Percentiles rank a stretch among this genome's conserved stretches.
Evolutionary conservation across 2,888 invertebrate species (phyloP).

Genomic region (Amphipoea oculea): DNA sequence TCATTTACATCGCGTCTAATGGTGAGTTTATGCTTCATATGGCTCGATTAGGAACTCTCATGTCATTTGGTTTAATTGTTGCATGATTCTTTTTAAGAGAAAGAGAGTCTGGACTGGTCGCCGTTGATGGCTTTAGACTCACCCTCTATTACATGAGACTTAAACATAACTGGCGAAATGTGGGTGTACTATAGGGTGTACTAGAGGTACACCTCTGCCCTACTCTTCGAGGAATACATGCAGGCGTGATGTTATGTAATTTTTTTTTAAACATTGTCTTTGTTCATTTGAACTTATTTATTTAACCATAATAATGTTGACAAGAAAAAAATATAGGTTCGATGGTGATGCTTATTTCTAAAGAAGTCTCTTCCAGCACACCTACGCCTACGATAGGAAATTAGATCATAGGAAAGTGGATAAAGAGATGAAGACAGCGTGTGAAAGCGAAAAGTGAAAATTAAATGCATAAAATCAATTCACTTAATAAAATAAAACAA

Average conservation of each 20-base stretch:
- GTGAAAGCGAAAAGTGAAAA: not conserved
- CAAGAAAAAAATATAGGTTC: no score
- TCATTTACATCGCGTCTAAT: slow-evolving; percentile 18
- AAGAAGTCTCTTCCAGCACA: not conserved
- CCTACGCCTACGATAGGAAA: no score
- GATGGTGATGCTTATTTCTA: not conserved
- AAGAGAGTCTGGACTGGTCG: not conserved
- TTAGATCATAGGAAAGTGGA: not conserved
- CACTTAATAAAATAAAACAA: no score
- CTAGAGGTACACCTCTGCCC: not conserved
- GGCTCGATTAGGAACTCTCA: not conserved
- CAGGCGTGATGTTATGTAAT: not conserved
- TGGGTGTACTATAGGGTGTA: not conserved
- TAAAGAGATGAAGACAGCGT: not conserved
- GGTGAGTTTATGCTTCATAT: not conserved
- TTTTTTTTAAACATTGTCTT: not conserved
- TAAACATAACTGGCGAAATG: not conserved
- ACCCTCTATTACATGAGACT: no score
- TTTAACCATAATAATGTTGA: not conserved
- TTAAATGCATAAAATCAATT: no score
- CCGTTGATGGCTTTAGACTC: not conserved
- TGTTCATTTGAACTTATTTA: not conserved
- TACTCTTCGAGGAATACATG: not conserved
- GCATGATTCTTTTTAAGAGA: not conserved
- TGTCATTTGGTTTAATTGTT: not conserved